Evolutionary conservation across 2,113 vertebrate genomes (phyloP).

Genomic region (Hylia prasina): DNA sequence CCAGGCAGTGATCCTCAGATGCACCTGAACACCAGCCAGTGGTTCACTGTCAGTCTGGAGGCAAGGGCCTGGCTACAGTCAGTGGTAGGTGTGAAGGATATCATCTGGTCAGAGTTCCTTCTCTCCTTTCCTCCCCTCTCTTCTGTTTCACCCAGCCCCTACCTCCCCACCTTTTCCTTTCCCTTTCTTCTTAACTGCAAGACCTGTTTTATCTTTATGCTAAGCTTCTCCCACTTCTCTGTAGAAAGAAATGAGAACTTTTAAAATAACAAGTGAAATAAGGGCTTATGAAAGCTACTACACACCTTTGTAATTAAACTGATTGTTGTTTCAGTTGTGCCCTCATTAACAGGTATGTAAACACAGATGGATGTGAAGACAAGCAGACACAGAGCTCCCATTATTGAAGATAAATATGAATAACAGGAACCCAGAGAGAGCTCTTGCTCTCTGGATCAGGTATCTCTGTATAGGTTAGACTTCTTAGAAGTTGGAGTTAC

Average conservation of each 20-base stretch:
- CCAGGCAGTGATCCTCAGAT: neutral
- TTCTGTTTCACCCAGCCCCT: neutral
- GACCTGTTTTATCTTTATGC: neutral
- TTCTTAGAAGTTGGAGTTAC: neutral
- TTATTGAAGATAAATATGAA: neutral
- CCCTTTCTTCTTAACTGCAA: neutral
- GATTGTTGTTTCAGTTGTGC: neutral
- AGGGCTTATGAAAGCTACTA: neutral
- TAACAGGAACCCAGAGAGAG: neutral
- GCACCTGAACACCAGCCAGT: neutral
- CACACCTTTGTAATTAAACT: slow-evolving; percentile 11
- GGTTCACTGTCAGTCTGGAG: neutral
- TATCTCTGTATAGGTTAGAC: neutral
- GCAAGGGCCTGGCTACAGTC: neutral
- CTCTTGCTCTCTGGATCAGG: neutral
- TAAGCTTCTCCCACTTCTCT: neutral
- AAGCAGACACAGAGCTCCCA: slow-evolving; percentile 12
- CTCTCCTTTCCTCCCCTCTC: neutral
- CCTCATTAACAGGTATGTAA: neutral
- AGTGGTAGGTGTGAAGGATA: neutral
- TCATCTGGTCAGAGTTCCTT: neutral
- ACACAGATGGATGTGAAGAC: slow-evolving; percentile 16
- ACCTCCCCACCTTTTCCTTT: neutral
- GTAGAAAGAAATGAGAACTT: neutral
- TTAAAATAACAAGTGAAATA: neutral